Conservation (phyloP, 2,797 vertebrate species). For the Chaunax sp. region DNA sequence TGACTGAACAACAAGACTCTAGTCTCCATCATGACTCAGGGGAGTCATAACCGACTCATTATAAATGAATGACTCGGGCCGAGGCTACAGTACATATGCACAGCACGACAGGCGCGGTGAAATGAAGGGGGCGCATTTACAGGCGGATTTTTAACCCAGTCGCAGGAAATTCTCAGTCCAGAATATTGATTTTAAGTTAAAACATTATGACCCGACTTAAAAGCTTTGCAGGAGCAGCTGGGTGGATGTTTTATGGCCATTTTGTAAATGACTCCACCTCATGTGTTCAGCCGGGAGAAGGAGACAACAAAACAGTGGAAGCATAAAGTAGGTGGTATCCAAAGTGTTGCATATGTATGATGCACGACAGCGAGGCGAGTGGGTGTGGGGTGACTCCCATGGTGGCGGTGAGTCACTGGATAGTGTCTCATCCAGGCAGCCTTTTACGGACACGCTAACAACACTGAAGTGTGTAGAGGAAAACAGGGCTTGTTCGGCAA, state of each 20-base stretch:
- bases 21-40: conserved; percentile 68
- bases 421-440: conserved; percentile 46
- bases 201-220: conserved; percentile 52
- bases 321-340: conserved; percentile 22
- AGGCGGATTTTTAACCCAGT: conserved; percentile 58
- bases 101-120: conserved; percentile 62
- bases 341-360: conserved; percentile 56
- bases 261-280: conserved; percentile 54
- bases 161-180: conserved; percentile 57
- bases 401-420: conserved; percentile 67
- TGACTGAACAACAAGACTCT: conserved; percentile 68
- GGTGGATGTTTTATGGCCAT: conserved; percentile 41
- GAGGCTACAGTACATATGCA: conserved; percentile 64
- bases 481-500: conserved; percentile 29
- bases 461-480: conserved; percentile 39
- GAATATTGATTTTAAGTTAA: conserved; percentile 75
- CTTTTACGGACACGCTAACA: conserved; percentile 49
- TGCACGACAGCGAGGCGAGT: conserved; percentile 43
- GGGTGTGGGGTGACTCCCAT: conserved; percentile 59
- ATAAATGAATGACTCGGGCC: conserved; percentile 75
- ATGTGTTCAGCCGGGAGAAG: conserved; percentile 26
- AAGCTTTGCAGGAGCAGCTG: conserved; percentile 41
- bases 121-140: conserved; percentile 67
- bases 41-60: conserved; percentile 77
- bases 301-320: conserved; percentile 42